phyloP scores from a whole-genome alignment of 30 jellyfish, hydroid and myxozoan genomes.

The Aurelia aurita region DNA sequence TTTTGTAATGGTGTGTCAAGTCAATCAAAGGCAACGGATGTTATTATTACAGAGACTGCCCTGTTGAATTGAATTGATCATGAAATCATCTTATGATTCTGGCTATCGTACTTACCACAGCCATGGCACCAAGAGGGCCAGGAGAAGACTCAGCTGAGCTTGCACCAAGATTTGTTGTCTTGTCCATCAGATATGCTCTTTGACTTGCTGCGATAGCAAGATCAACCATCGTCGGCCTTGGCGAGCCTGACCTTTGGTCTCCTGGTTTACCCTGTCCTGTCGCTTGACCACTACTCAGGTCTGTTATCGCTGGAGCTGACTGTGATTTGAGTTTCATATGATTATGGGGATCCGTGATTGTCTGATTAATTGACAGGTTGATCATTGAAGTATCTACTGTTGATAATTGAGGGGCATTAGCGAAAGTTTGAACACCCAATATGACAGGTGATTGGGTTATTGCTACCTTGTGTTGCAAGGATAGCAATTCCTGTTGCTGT shows the following conservation, averaged over 20 bases:
- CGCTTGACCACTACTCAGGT: background rate
- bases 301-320: background rate
- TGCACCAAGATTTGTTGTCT: background rate
- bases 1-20: too few relatives aligned
- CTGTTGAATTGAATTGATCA: background rate
- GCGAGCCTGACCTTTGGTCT: conserved; percentile 1
- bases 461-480: too few relatives aligned
- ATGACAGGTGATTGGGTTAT: background rate
- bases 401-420: background rate
- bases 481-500: conserved; percentile 2
- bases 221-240: conserved; percentile 73
- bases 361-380: conserved; percentile 12
- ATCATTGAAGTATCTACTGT: conserved; percentile 34
- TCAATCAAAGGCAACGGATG: background rate
- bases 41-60: too few relatives aligned
- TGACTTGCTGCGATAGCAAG: conserved; percentile 79
- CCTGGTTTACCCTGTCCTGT: background rate
- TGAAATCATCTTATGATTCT: background rate
- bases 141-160: conserved; percentile 20
- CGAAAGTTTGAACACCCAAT: background rate
- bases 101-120: background rate
- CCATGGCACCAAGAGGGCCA: background rate
- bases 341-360: background rate
- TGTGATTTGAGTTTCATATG: background rate
- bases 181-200: conserved; percentile 45